Percentiles rank a stretch among this genome's conserved stretches.
phyloP scores from a whole-genome alignment of 2,888 invertebrate genomes.

The Cephalotes varians region DNA sequence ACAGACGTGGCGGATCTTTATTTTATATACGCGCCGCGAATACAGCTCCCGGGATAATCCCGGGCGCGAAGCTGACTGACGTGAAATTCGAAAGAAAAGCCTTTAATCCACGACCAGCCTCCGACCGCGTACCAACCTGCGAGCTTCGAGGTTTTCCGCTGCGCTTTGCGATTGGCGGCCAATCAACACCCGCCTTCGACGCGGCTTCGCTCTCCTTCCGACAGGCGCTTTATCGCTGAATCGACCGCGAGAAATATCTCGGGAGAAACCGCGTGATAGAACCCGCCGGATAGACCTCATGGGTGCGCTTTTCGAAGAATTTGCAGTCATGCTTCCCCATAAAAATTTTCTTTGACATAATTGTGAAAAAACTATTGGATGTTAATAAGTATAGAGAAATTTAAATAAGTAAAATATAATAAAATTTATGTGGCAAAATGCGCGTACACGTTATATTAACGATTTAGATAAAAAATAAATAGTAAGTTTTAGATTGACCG shows the following conservation, averaged over 20 bases:
- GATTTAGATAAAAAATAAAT: neutral
- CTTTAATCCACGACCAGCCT: slow-evolving; percentile 79
- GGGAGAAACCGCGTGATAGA: slow-evolving; percentile 49
- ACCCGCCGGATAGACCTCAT: slow-evolving; percentile 28
- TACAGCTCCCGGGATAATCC: slow-evolving; percentile 79
- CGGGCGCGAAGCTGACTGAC: slow-evolving; percentile 79
- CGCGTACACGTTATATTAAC: neutral
- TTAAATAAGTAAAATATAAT: neutral
- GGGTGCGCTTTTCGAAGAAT: slow-evolving; percentile 38
- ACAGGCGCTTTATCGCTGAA: slow-evolving; percentile 54
- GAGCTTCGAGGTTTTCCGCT: slow-evolving; percentile 64
- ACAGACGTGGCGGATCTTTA: slow-evolving; percentile 77
- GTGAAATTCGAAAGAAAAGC: slow-evolving; percentile 82
- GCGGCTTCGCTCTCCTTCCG: slow-evolving; percentile 52
- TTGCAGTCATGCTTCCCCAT: neutral
- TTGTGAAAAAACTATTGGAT: neutral
- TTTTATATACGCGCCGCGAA: slow-evolving; percentile 79
- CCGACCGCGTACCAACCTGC: slow-evolving; percentile 56
- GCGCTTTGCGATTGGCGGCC: slow-evolving; percentile 69
- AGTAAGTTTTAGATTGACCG: neutral
- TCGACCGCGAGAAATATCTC: slow-evolving; percentile 55
- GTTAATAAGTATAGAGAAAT: neutral
- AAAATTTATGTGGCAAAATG: slow-evolving; percentile 12
- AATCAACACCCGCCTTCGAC: slow-evolving; percentile 65
- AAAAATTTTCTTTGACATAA: slow-evolving; percentile 25